Conservation (phyloP, 1,140 invertebrate genomes). For the Leguminivora glycinivorella region DNA sequence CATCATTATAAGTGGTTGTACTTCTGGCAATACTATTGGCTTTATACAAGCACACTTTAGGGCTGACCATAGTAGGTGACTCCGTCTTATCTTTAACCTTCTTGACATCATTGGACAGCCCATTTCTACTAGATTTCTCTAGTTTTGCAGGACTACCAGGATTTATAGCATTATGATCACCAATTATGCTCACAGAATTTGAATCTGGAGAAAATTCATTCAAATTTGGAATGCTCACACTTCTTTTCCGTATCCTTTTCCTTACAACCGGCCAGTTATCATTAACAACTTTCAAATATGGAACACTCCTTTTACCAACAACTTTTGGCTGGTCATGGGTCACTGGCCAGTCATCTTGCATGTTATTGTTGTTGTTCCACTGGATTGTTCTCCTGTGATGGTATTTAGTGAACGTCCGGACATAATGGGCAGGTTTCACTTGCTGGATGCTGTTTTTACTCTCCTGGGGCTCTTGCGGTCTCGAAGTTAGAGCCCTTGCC, state of each 20-base stretch:
- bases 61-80: conserved; percentile 41
- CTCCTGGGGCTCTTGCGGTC: conserved; percentile 63
- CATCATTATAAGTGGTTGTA: conserved; percentile 62
- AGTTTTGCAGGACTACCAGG: conserved; percentile 38
- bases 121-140: conserved; percentile 40
- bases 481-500: conserved; percentile 67
- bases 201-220: conserved; percentile 47
- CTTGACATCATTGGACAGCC: conserved; percentile 45
- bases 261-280: conserved; percentile 34
- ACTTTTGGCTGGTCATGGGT: conserved; percentile 54
- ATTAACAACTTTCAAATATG: conserved; percentile 22
- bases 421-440: conserved; percentile 61
- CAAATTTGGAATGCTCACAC: conserved; percentile 37
- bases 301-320: conserved; percentile 48
- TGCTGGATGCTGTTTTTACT: conserved; percentile 61
- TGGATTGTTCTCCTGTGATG: conserved; percentile 70
- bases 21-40: conserved; percentile 59
- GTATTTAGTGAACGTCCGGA: conserved; percentile 72
- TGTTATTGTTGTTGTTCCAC: conserved; percentile 58
- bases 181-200: conserved; percentile 43
- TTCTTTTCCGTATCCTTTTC: conserved; percentile 36
- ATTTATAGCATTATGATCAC: conserved; percentile 42
- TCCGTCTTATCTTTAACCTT: conserved; percentile 54
- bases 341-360: conserved; percentile 52
- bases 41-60: conserved; percentile 61